Percentiles rank a stretch among this genome's conserved stretches.
These are phyloP conservation scores for Cololabis saira DNA, from an alignment of 2,113 vertebrate species.

Conservation along the genomic window DNA sequence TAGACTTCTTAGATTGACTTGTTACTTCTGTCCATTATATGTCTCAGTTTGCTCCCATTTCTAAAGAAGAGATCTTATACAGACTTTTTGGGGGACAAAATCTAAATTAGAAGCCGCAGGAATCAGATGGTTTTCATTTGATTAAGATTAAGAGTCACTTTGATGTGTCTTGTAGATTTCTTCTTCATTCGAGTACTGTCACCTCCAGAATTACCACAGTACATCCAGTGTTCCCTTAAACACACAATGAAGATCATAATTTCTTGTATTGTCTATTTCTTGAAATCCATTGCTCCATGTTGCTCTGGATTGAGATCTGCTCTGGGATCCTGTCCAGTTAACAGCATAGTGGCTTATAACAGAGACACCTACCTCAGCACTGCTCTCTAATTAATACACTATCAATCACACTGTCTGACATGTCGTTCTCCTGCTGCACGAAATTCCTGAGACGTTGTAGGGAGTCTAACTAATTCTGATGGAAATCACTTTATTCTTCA, in stretches of 20 bases:
- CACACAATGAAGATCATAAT: no score
- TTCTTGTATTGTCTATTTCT: no score
- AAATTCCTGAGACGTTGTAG: constrained; percentile 73
- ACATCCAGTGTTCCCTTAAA: no score
- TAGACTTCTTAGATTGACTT: no score
- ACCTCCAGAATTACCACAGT: constrained; percentile 45
- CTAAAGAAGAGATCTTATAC: constrained; percentile 10
- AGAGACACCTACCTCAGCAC: constrained; percentile 58
- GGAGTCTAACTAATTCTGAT: constrained; percentile 69
- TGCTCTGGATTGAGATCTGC: not conserved
- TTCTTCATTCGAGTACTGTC: constrained; percentile 55
- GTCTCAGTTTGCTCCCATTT: not conserved
- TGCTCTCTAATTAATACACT: constrained; percentile 62
- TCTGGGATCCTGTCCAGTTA: constrained; percentile 6
- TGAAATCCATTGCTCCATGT: not conserved
- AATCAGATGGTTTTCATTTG: constrained; percentile 75
- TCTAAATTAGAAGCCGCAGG: constrained; percentile 53
- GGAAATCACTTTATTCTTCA: constrained; percentile 70
- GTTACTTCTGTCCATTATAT: no score
- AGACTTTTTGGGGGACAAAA: constrained; percentile 59
- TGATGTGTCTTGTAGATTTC: constrained; percentile 56
- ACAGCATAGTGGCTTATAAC: constrained; percentile 35
- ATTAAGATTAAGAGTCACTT: constrained; percentile 37
- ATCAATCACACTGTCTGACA: constrained; percentile 68
- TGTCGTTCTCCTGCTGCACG: constrained; percentile 49